phyloP scores from a whole-genome alignment of 2,797 vertebrate genomes.

The Microtus obscurus region DNA sequence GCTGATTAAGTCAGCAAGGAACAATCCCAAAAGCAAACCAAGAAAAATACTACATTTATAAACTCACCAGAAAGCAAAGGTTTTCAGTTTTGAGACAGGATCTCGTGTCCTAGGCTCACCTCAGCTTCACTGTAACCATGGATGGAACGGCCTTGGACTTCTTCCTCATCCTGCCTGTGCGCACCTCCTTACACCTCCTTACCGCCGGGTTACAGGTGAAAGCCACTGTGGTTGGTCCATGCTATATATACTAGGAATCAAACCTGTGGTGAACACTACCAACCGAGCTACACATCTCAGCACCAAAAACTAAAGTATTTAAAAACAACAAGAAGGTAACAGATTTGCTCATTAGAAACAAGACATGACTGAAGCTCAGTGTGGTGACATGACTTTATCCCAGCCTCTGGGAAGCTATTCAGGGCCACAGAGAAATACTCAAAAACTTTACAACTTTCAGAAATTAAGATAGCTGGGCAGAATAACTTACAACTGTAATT shows the following conservation, averaged over 20 bases:
- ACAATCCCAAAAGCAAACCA: not conserved
- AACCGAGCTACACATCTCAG: not conserved
- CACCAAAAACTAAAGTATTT: not conserved
- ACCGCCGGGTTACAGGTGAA: not conserved
- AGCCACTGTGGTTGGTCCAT: not conserved
- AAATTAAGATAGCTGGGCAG: not conserved
- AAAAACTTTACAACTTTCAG: not conserved
- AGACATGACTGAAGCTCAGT: not conserved
- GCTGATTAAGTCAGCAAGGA: not conserved
- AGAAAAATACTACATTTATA: not conserved
- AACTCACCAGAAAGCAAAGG: not conserved
- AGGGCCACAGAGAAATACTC: not conserved
- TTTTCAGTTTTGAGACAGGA: not conserved
- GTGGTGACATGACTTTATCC: not conserved
- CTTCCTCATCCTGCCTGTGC: not conserved
- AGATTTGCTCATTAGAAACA: not conserved
- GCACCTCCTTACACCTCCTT: not conserved
- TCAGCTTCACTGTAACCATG: not conserved
- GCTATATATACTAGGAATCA: no score
- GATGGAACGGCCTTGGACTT: not conserved
- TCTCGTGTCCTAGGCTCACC: not conserved
- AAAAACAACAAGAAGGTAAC: not conserved
- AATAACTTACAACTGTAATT: not conserved
- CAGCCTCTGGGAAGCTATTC: not conserved
- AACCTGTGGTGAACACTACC: not conserved